A percentile compares a stretch with the other conserved stretches of the same genome.
phyloP scores from a whole-genome alignment of 2,888 invertebrate species.

The Tetheella fluctuosa region DNA sequence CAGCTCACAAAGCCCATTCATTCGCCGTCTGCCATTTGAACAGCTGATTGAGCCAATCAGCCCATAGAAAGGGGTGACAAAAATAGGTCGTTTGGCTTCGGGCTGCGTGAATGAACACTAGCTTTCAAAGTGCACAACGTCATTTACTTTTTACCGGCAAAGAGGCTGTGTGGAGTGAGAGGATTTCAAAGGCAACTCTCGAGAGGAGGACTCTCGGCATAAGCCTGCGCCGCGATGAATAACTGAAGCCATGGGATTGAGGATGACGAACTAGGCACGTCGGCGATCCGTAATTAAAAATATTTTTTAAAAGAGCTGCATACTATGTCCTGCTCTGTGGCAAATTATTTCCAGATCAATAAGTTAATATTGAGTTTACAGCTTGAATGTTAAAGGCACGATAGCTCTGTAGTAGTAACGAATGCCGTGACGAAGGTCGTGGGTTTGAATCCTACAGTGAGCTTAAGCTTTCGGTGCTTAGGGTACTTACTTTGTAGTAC shows the following conservation, averaged over 20 bases:
- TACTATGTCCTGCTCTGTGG: not conserved
- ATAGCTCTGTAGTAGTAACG: too few relatives aligned
- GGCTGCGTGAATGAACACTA: constrained; percentile 40
- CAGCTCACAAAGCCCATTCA: constrained; percentile 1
- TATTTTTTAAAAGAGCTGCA: not conserved
- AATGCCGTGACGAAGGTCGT: too few relatives aligned
- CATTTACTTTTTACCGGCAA: constrained; percentile 52
- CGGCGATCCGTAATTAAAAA: not conserved
- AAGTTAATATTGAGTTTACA: not conserved
- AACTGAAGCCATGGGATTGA: constrained; percentile 39
- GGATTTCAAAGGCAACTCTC: constrained; percentile 45
- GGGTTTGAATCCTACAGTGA: too few relatives aligned
- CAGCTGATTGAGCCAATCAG: constrained; percentile 50
- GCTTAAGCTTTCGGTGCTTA: too few relatives aligned
- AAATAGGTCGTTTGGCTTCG: constrained; percentile 47
- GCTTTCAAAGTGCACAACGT: constrained; percentile 41
- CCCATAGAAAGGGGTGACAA: constrained; percentile 38
- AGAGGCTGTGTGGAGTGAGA: constrained; percentile 39
- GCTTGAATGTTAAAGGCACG: not conserved
- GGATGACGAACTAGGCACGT: constrained; percentile 12
- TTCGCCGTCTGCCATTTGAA: constrained; percentile 38
- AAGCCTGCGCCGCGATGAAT: constrained; percentile 48
- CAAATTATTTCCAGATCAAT: not conserved
- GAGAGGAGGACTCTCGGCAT: constrained; percentile 49
- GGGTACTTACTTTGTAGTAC: too few relatives aligned